Evolutionary conservation across 2,113 vertebrate genomes (phyloP).

Genomic region (Chinchilla lanigera): DNA sequence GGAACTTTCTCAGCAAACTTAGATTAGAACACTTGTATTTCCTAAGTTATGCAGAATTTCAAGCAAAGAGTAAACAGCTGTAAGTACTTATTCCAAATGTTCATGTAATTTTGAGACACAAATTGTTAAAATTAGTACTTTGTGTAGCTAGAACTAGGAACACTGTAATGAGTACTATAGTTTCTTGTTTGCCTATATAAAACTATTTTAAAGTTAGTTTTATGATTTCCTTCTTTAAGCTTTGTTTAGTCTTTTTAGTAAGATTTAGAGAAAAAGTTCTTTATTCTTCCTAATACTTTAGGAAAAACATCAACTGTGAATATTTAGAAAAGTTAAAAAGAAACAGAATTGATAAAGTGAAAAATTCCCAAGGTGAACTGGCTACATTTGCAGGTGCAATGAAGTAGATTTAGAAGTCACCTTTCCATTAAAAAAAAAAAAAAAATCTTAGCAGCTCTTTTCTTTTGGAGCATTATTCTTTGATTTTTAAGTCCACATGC

Average conservation of each 20-base stretch:
- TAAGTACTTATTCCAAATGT: constrained; percentile 13
- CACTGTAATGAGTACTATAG: not conserved
- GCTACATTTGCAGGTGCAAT: constrained; percentile 30
- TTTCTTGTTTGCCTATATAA: constrained; percentile 31
- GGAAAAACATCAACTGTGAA: constrained; percentile 33
- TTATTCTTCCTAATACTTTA: constrained; percentile 33
- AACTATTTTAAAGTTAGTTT: constrained; percentile 27
- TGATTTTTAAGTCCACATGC: too few relatives aligned
- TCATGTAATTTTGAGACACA: not conserved
- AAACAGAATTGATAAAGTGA: not conserved
- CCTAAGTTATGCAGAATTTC: constrained; percentile 44
- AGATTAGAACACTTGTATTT: constrained; percentile 44
- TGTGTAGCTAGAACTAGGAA: constrained; percentile 38
- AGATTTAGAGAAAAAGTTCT: not conserved
- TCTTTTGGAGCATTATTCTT: too few relatives aligned
- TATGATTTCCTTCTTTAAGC: not conserved
- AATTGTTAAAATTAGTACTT: constrained; percentile 22
- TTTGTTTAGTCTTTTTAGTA: constrained; percentile 53
- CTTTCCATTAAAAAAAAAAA: not conserved
- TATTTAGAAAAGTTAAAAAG: constrained; percentile 34
- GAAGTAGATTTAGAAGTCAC: constrained; percentile 41
- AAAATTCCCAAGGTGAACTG: constrained; percentile 29
- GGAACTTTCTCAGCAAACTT: not conserved
- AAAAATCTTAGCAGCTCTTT: too few relatives aligned
- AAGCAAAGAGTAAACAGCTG: constrained; percentile 6